phyloP scores from a whole-genome alignment of 2,113 vertebrate genomes.

The Bubalus kerabau region DNA sequence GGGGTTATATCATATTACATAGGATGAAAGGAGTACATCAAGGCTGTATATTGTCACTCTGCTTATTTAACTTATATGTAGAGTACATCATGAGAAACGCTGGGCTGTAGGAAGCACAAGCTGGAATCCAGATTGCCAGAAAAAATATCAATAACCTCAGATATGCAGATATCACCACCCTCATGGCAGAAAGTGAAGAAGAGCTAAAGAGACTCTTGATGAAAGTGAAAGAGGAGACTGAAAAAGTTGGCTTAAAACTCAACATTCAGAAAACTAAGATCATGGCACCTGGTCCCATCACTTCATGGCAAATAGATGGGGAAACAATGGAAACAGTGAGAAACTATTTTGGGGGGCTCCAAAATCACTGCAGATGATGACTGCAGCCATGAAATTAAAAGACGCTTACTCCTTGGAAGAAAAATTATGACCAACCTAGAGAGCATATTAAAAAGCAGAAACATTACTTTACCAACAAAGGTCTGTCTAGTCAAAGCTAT shows the following conservation, averaged over 20 bases:
- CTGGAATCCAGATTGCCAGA: not conserved
- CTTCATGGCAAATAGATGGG: not conserved
- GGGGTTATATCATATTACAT: not conserved
- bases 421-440: not conserved
- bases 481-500: not conserved
- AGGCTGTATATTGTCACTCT: not conserved
- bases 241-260: not conserved
- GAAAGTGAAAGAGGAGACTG: not conserved
- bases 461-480: not conserved
- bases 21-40: not conserved
- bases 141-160: not conserved
- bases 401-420: not conserved
- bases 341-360: not conserved
- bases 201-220: not conserved
- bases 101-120: not conserved
- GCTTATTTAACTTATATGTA: not conserved
- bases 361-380: not conserved
- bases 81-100: not conserved
- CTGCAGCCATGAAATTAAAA: not conserved
- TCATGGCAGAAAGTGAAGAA: not conserved
- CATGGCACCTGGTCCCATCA: not conserved
- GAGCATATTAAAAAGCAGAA: not conserved
- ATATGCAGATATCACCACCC: not conserved
- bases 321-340: not conserved
- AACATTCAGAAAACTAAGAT: not conserved